Base-by-base conservation (phyloP, 2,888 invertebrate genomes). In the Synanthedon formicaeformis region DNA sequence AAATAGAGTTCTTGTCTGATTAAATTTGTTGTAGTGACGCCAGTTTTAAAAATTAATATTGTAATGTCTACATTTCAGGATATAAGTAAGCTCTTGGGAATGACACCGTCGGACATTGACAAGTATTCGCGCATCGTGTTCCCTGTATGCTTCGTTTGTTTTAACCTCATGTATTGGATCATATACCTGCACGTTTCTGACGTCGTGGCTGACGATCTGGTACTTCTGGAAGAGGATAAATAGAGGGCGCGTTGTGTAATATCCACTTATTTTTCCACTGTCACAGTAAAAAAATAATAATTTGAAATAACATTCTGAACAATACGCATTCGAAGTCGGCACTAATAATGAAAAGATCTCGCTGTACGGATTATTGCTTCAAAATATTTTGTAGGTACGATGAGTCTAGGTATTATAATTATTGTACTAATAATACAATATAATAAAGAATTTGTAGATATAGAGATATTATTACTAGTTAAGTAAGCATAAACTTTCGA, bases 121-220 rank as follows among this genome's bases (percentile, higher is more conserved):
- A 98, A 98, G 89, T 98, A 98, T 84, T 98, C 98, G 58, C 93
- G 99, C 75, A 96, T 98, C 85, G 94, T 98, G 72, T 99, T 99
- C 85, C 99, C 99, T 53, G 96, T 98, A 71, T 96, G 98, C 89
- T 99, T 99, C 90, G 95, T 98, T 63, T 95, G 98, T 88, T 99
- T 99, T 91, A 99, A 99, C 89, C 92, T 97, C 67, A 96, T 97
- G 96, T 97, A 97, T 89, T 97, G 97, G 97, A 96, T 97, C 85
- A 96, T 97, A 77, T 97, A 97, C 82, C 91, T 97, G 69, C 96
- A 97, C 91, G 96, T 97, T 81, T 96, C 96, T 78, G 96, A 97
- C 90, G 96, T 96, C 74, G 95, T 96, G 71, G 96, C 96, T 84
- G 96, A 96, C 83, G 96, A 96, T 89, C 90, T 96, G 85, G 96